Conservation (phyloP, 2,113 vertebrate genomes). For the Sander lucioperca region DNA sequence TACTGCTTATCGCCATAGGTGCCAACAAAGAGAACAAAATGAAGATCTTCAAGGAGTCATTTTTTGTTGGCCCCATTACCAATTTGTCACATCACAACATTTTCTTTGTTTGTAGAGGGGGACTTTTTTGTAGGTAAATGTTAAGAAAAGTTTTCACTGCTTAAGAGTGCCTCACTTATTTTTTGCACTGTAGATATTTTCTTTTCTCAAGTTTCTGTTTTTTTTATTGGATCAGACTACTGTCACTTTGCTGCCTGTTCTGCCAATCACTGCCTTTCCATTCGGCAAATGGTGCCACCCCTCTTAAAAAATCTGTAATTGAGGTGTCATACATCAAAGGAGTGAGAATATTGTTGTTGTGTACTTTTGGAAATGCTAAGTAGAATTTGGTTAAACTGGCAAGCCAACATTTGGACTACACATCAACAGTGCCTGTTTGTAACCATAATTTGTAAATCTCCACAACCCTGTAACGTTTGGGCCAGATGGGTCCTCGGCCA, state of each 20-base stretch:
- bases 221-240: too few relatives aligned
- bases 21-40: too few relatives aligned
- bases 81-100: not conserved
- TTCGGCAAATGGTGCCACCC: too few relatives aligned
- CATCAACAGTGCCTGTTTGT: constrained; percentile 3
- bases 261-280: too few relatives aligned
- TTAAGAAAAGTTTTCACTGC: not conserved
- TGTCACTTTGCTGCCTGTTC: too few relatives aligned
- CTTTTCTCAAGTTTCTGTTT: not conserved
- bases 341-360: not conserved
- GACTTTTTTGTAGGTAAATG: too few relatives aligned
- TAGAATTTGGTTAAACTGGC: constrained; percentile 18
- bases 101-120: not conserved
- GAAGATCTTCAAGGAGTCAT: too few relatives aligned
- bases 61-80: too few relatives aligned
- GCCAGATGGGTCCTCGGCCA: not conserved
- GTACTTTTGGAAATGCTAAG: constrained; percentile 6
- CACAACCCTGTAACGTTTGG: not conserved
- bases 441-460: constrained; percentile 22
- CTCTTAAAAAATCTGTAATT: not conserved
- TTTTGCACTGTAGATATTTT: not conserved
- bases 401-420: not conserved
- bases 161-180: not conserved
- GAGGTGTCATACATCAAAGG: not conserved
- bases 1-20: too few relatives aligned